Evolutionary conservation across 2,113 vertebrate genomes (phyloP).

Genomic region (Ascaphus truei): DNA sequence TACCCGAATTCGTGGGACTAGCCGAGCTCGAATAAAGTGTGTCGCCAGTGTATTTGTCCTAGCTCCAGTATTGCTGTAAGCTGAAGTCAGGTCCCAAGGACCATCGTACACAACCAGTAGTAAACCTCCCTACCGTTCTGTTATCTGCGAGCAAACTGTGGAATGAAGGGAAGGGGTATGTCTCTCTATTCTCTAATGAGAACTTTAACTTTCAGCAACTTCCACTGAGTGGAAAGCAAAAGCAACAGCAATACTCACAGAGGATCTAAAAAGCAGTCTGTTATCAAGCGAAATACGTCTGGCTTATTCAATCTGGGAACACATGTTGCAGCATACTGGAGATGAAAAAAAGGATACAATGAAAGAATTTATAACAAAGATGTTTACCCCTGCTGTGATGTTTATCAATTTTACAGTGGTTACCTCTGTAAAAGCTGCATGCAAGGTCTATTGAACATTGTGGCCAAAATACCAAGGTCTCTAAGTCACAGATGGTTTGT

Average conservation of each 20-base stretch:
- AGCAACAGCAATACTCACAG: slow-evolving; percentile 1
- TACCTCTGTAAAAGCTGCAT: slow-evolving; percentile 35
- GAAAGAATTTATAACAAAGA: not conserved
- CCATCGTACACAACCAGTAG: no score
- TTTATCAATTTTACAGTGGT: slow-evolving; percentile 36
- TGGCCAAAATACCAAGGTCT: slow-evolving; percentile 42
- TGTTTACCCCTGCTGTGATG: not conserved
- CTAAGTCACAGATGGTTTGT: slow-evolving; percentile 60
- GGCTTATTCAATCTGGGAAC: slow-evolving; percentile 17
- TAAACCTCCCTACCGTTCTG: no score
- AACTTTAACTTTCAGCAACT: slow-evolving; percentile 39
- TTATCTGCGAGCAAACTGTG: no score
- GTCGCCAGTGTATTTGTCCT: no score
- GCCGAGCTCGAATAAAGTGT: no score
- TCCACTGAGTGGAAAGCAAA: slow-evolving; percentile 8
- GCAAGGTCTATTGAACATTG: slow-evolving; percentile 43
- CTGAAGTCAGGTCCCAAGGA: no score
- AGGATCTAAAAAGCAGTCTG: slow-evolving; percentile 22
- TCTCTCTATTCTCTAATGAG: slow-evolving; percentile 49
- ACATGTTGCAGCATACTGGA: not conserved
- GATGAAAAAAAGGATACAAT: not conserved
- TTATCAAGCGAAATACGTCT: slow-evolving; percentile 33
- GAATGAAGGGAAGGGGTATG: no score
- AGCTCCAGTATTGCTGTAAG: no score
- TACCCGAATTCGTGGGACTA: no score